These are phyloP conservation scores for Phymastichus coffea DNA, from an alignment of 1,140 invertebrate genomes.

Conservation along the genomic window DNA sequence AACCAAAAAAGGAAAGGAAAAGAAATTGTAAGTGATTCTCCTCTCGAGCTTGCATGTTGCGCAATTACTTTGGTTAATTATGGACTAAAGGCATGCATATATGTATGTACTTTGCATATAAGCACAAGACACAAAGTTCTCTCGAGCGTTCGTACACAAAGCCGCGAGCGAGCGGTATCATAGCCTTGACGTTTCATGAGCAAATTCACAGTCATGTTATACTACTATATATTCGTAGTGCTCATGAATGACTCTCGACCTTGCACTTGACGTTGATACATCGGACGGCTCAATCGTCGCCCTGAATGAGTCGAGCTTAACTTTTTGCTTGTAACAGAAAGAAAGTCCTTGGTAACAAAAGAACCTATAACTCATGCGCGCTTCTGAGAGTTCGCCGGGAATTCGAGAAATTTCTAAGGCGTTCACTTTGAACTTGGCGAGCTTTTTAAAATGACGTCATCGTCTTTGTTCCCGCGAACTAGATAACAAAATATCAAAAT, in stretches of 20 bases:
- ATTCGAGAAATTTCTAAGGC: not conserved
- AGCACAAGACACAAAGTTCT: too few relatives aligned
- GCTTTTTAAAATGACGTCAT: too few relatives aligned
- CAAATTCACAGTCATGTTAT: not conserved
- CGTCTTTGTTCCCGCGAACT: too few relatives aligned
- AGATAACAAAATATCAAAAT: too few relatives aligned
- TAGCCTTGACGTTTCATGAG: constrained; percentile 7
- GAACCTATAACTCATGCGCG: too few relatives aligned
- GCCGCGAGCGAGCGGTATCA: not conserved
- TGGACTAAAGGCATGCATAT: constrained; percentile 31
- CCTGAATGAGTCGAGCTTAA: not conserved
- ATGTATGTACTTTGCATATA: too few relatives aligned
- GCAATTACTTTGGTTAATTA: constrained; percentile 48
- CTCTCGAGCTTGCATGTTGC: constrained; percentile 27
- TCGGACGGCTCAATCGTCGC: not conserved
- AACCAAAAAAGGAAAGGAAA: too few relatives aligned
- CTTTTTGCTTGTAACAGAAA: too few relatives aligned
- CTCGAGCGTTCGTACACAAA: not conserved
- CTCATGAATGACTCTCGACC: constrained; percentile 4
- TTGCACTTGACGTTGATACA: constrained; percentile 2
- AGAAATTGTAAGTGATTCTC: too few relatives aligned
- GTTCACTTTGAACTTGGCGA: not conserved
- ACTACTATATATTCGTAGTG: too few relatives aligned
- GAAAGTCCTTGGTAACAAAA: too few relatives aligned
- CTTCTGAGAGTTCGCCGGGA: too few relatives aligned